Base-by-base conservation (phyloP, 2,888 invertebrate species). In the Meta bourneti region DNA sequence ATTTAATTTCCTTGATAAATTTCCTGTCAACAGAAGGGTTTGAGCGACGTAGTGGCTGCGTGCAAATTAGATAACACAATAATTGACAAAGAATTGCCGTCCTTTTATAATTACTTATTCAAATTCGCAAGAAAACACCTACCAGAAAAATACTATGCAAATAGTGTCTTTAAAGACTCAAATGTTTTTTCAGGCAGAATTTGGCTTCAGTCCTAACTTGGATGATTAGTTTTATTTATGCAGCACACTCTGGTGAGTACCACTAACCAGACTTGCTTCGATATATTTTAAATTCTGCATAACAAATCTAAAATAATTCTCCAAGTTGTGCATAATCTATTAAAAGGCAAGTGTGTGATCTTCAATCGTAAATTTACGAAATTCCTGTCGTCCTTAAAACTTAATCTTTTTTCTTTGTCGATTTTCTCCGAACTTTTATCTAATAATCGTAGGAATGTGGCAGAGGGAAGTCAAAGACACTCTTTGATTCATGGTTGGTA, bases 401-500 rank as follows among this genome's bases (percentile, higher is more conserved):
- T 1, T 6, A 1, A 13, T 61, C 61, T 13, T 61, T 61, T 61
- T 61, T 11, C 13, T 61, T 61, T 61, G 61, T 61, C 16, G 13
- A 61, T 61, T 61, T 61, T 16, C 61, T 61, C 11, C 54, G 61
- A 79, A 34, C 34, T 1, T 34, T 34, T 2, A 79, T 11, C 61
- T 54, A 79, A 79, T 77, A 51, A 51, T 77, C 77, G 51, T 7
- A 9, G 34, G 75, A 34, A 9, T n/a, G 16, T 61, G 7, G 7
- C 34, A 11, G 79, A 61, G 61, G 16, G 51, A 77, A 77, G n/a
- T n/a, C 49, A 19, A 49, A n/a, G 77, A 69, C 16, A 61, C 61
- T 61, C 11, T 61, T 61, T 54, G 54, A 16, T 79, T 79, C 79
- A 79, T 61, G 79, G 34, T 79, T 61, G 16, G 79, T 20, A 34